These are phyloP conservation scores for Lydus trimaculatus DNA, from an alignment of 2,888 invertebrate species.

Conservation along the genomic window DNA sequence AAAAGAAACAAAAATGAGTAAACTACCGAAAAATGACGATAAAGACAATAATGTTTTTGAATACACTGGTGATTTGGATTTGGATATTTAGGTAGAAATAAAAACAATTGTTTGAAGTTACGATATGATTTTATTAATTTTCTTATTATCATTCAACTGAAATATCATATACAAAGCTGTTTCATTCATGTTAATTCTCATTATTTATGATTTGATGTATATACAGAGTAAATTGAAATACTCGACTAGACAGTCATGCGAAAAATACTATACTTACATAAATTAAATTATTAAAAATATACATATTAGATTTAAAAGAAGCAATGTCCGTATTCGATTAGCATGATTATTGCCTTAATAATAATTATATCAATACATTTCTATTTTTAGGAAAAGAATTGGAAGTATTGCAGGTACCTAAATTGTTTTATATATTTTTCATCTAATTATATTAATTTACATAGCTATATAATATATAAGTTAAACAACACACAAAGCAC, in stretches of 20 bases:
- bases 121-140: conserved; percentile 12
- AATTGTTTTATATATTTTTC: conserved; percentile 27
- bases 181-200: not conserved
- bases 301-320: not conserved
- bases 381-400: conserved; percentile 1
- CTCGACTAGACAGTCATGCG: conserved; percentile 23
- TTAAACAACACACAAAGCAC: conserved; percentile 25
- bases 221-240: conserved; percentile 20
- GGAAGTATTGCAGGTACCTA: conserved; percentile 41
- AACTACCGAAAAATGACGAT: not conserved
- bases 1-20: not conserved
- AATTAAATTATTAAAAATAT: conserved; percentile 16
- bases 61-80: conserved; percentile 5
- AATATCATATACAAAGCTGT: not conserved
- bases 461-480: conserved; percentile 20
- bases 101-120: not conserved
- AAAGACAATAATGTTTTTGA: conserved; percentile 19
- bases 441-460: conserved; percentile 26
- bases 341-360: conserved; percentile 27
- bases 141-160: not conserved
- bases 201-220: conserved; percentile 9
- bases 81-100: conserved; percentile 12
- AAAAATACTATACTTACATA: conserved; percentile 11
- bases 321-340: not conserved
- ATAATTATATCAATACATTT: not conserved